Percentiles rank a stretch among this genome's conserved stretches.
Evolutionary conservation across 2,888 invertebrate species (phyloP).

Genomic region (Thymelicus sylvestris): DNA sequence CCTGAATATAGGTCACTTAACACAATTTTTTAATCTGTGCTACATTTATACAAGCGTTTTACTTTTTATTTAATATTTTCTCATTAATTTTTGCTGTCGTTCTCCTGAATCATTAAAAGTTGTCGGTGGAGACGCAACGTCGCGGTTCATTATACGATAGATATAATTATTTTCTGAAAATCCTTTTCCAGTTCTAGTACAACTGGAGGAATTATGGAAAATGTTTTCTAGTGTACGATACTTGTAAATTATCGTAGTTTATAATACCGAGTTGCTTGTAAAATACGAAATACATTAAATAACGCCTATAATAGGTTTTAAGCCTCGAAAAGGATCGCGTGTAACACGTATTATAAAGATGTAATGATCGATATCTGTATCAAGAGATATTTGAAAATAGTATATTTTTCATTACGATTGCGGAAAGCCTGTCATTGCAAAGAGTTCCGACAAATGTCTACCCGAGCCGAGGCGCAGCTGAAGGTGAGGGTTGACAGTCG

Average conservation of each 20-base stretch:
- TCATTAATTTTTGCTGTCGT: slow-evolving; percentile 22
- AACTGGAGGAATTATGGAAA: not conserved
- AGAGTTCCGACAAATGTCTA: too few relatives aligned
- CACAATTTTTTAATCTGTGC: not conserved
- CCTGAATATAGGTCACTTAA: not conserved
- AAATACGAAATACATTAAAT: too few relatives aligned
- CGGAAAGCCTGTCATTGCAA: too few relatives aligned
- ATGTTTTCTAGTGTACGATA: not conserved
- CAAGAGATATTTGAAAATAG: too few relatives aligned
- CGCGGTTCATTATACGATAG: slow-evolving; percentile 31
- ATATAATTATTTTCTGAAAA: slow-evolving; percentile 34
- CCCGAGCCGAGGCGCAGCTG: too few relatives aligned
- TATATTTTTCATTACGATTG: too few relatives aligned
- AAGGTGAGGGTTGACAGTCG: too few relatives aligned
- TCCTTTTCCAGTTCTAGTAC: slow-evolving; percentile 35
- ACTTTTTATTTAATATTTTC: slow-evolving; percentile 9
- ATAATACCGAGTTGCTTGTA: not conserved
- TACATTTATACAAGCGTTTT: not conserved
- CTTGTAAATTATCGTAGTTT: not conserved
- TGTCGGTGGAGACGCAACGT: slow-evolving; percentile 13
- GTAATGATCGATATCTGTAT: too few relatives aligned
- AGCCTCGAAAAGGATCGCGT: too few relatives aligned
- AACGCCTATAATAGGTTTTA: too few relatives aligned
- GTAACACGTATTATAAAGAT: too few relatives aligned
- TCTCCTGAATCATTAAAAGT: slow-evolving; percentile 32